phyloP scores from a whole-genome alignment of 2,113 vertebrate genomes.

The Pogona vitticeps region DNA sequence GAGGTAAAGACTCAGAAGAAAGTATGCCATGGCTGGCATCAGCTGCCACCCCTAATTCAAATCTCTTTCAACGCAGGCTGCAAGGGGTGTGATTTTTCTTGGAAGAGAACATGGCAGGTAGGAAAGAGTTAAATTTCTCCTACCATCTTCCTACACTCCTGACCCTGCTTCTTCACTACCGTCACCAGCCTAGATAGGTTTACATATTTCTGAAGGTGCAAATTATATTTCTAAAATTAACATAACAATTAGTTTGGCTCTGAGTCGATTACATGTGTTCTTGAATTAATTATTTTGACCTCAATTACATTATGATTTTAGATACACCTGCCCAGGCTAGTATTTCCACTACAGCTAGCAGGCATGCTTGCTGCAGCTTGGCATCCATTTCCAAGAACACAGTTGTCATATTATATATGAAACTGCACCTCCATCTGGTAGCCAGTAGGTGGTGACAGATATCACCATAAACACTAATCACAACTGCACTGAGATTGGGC shows the following conservation, averaged over 20 bases:
- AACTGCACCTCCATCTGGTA: not conserved
- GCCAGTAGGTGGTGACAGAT: not conserved
- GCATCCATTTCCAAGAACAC: not conserved
- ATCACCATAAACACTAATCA: not conserved
- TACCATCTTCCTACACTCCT: not conserved
- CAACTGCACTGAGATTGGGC: too few species aligned
- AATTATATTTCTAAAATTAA: not conserved
- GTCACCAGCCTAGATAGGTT: not conserved
- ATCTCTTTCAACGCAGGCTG: not conserved
- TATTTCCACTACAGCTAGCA: not conserved
- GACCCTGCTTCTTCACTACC: not conserved
- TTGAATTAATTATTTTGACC: not conserved
- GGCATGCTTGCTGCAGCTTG: not conserved
- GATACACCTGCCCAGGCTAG: not conserved
- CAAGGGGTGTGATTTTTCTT: too few species aligned
- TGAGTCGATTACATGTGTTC: not conserved
- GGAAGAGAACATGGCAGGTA: not conserved
- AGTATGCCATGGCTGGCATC: too few species aligned
- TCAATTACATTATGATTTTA: not conserved
- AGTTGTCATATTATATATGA: not conserved
- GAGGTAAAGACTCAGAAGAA: too few species aligned
- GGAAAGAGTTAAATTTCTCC: not conserved
- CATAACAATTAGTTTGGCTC: not conserved
- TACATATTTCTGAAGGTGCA: not conserved
- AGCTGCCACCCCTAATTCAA: not conserved